A percentile compares a stretch with the other conserved stretches of the same genome.
These are phyloP conservation scores for Drosophila pandora DNA, from an alignment of 1,140 invertebrate genomes.

Conservation along the genomic window DNA sequence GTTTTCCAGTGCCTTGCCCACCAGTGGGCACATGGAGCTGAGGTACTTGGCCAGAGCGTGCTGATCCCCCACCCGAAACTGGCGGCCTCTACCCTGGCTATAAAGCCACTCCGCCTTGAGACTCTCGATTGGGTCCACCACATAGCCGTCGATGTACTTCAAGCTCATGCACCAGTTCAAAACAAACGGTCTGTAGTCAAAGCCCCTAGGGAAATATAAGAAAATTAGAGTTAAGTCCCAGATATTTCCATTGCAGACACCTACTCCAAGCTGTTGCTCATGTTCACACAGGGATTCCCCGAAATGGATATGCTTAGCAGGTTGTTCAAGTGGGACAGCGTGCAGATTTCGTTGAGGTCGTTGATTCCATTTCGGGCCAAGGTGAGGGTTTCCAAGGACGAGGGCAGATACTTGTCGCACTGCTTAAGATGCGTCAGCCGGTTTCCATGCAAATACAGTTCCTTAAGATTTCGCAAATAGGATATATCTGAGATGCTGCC, in stretches of 20 bases:
- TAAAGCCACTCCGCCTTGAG: constrained; percentile 98
- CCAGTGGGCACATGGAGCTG: constrained; percentile 89
- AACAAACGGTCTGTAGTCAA: constrained; percentile 96
- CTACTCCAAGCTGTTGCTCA: constrained; percentile 78
- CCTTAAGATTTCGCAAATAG: constrained; percentile 88
- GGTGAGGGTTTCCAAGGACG: constrained; percentile 89
- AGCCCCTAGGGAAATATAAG: constrained; percentile 86
- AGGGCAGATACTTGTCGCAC: constrained; percentile 92
- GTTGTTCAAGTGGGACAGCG: constrained; percentile 89
- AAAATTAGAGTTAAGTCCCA: neutral
- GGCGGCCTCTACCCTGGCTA: constrained; percentile 94
- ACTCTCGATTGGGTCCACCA: constrained; percentile 94
- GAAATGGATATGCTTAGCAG: constrained; percentile 92
- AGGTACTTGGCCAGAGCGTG: constrained; percentile 92
- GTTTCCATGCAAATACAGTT: constrained; percentile 94
- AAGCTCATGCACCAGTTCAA: constrained; percentile 96
- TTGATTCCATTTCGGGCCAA: constrained; percentile 93
- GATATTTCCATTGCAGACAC: constrained; percentile 8
- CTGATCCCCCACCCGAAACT: constrained; percentile 94
- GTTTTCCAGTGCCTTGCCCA: constrained; percentile 90
- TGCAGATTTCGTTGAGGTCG: constrained; percentile 94
- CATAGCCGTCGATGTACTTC: constrained; percentile 93
- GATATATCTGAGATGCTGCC: constrained; percentile 93
- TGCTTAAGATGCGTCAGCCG: constrained; percentile 91
- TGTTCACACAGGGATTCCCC: constrained; percentile 91